phyloP scores from a whole-genome alignment of 2,888 invertebrate genomes.

The Harmothoe impar region DNA sequence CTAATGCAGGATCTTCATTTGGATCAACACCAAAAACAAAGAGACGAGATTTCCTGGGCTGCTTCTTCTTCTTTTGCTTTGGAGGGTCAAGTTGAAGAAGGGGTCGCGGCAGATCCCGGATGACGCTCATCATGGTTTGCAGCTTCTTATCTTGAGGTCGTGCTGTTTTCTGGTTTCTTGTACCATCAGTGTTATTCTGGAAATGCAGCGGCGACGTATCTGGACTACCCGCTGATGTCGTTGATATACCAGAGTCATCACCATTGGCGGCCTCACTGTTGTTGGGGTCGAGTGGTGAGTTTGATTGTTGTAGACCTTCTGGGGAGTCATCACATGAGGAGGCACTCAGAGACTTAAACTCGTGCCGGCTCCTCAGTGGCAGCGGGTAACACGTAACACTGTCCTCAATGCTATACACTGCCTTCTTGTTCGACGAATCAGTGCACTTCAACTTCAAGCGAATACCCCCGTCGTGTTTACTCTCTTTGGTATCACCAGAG shows the following conservation, averaged over 20 bases:
- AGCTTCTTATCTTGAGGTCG: constrained; percentile 37
- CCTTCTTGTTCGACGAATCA: background rate
- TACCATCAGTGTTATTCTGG: background rate
- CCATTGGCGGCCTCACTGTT: background rate
- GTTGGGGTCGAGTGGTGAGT: background rate
- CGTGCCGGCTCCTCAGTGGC: background rate
- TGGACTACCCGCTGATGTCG: background rate
- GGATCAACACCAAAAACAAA: background rate
- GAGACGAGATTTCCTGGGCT: background rate
- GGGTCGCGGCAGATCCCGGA: background rate
- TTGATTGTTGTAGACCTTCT: background rate
- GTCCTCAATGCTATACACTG: background rate
- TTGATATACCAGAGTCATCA: constrained; percentile 30
- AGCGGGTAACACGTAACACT: background rate
- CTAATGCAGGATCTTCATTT: background rate
- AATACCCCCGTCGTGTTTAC: background rate
- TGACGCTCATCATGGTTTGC: constrained; percentile 29
- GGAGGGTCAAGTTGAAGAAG: constrained; percentile 2
- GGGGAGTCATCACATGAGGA: constrained; percentile 7
- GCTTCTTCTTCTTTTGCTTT: background rate
- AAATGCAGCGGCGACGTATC: background rate
- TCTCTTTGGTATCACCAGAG: background rate
- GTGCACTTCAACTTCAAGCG: background rate
- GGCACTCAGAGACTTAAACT: background rate
- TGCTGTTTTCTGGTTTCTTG: too few relatives aligned